These are phyloP conservation scores for Ormia ochracea DNA, from an alignment of 2,888 invertebrate species.

Conservation along the genomic window DNA sequence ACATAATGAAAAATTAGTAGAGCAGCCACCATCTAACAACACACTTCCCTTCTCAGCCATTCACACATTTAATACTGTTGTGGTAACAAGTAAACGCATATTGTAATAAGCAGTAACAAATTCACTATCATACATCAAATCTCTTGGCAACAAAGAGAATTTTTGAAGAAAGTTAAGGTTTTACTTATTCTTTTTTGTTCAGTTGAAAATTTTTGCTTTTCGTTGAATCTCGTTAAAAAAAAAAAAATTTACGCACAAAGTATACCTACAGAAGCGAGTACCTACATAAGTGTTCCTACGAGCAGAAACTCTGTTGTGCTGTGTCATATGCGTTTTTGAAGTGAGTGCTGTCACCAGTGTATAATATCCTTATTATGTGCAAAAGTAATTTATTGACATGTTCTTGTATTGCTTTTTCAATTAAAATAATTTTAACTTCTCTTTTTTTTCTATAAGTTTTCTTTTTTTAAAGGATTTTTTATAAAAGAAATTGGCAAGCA, in stretches of 20 bases:
- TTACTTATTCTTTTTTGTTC: constrained; percentile 51
- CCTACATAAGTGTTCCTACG: not conserved
- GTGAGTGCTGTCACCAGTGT: not conserved
- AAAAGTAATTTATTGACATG: too few relatives aligned
- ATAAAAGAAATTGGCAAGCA: too few relatives aligned
- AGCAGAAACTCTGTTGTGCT: too few relatives aligned
- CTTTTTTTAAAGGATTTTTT: too few relatives aligned
- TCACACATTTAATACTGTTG: not conserved
- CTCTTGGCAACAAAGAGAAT: constrained; percentile 69
- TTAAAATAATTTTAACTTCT: too few relatives aligned
- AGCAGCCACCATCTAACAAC: constrained; percentile 57
- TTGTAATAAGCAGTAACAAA: constrained; percentile 40
- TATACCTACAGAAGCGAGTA: not conserved
- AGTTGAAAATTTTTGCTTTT: not conserved
- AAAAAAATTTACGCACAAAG: constrained; percentile 17
- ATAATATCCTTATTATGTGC: too few relatives aligned
- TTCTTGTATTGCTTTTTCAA: too few relatives aligned
- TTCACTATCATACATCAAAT: constrained; percentile 57
- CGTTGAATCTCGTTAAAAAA: too few relatives aligned
- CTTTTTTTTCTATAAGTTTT: too few relatives aligned
- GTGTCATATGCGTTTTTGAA: not conserved
- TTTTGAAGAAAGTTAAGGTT: constrained; percentile 69
- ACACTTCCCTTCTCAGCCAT: not conserved
- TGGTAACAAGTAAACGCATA: constrained; percentile 10
- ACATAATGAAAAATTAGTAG: constrained; percentile 73